Conservation (phyloP, 1,140 invertebrate genomes). For the Ptiloglossa arizonensis region DNA sequence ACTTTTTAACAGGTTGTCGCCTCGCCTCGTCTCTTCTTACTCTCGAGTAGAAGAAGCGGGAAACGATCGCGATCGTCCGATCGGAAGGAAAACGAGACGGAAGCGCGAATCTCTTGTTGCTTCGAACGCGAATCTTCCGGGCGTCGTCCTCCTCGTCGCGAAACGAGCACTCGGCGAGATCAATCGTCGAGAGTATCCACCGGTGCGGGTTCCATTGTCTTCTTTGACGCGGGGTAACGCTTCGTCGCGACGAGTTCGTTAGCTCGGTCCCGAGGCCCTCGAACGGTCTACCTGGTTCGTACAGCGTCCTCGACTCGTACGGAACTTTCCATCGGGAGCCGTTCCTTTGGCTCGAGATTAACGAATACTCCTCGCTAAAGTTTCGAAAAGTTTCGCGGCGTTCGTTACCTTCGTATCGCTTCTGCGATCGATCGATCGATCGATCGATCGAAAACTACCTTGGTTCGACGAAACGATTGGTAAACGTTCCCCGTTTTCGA, state of each 20-base stretch:
- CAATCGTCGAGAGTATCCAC: slow-evolving; percentile 69
- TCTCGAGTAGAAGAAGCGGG: no score
- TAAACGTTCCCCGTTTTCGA: no score
- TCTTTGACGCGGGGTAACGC: slow-evolving; percentile 66
- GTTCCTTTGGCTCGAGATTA: not conserved
- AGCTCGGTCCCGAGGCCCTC: not conserved
- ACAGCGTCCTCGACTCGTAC: not conserved
- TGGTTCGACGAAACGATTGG: no score
- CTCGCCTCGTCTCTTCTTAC: no score
- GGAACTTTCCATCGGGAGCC: not conserved
- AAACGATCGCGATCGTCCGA: no score
- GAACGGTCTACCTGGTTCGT: slow-evolving; percentile 1
- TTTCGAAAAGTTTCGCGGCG: no score
- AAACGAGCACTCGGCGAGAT: slow-evolving; percentile 68
- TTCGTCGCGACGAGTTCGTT: slow-evolving; percentile 62
- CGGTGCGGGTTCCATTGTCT: slow-evolving; percentile 71
- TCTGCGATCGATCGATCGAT: no score
- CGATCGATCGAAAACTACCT: no score
- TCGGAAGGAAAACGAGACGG: no score
- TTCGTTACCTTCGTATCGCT: no score
- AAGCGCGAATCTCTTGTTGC: slow-evolving; percentile 52
- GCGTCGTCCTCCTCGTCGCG: slow-evolving; percentile 33
- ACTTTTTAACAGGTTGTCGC: slow-evolving; percentile 41
- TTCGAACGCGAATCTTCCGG: slow-evolving; percentile 44
- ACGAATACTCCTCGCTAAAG: no score